phyloP scores from a whole-genome alignment of 1,140 invertebrate species.

The Acromyrmex echinatior region DNA sequence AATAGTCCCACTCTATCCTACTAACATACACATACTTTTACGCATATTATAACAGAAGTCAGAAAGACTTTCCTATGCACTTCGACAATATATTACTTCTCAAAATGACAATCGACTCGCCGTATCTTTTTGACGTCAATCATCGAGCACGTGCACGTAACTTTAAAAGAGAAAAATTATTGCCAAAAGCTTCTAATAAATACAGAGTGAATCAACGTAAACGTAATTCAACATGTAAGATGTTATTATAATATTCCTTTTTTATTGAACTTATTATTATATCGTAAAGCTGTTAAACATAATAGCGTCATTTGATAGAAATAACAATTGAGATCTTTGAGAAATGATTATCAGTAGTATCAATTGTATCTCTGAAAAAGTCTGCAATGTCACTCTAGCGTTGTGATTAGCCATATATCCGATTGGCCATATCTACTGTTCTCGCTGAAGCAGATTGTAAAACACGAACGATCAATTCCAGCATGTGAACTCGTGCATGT shows the following conservation, averaged over 20 bases:
- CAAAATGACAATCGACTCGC: constrained; percentile 59
- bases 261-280: not conserved
- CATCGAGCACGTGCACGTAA: not conserved
- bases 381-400: not conserved
- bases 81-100: constrained; percentile 64
- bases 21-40: constrained; percentile 23
- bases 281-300: not conserved
- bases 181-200: not conserved
- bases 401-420: not conserved
- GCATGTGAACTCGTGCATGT: constrained; percentile 25
- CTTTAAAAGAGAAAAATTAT: constrained; percentile 23
- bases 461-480: constrained; percentile 29
- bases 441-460: constrained; percentile 23
- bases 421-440: constrained; percentile 12
- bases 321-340: not conserved
- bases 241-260: not conserved
- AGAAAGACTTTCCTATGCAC: constrained; percentile 45
- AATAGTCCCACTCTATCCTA: no score
- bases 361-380: constrained; percentile 20
- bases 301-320: not conserved
- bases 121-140: constrained; percentile 43
- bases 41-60: constrained; percentile 55
- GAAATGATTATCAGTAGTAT: not conserved
- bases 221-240: not conserved
- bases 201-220: not conserved